Conservation (phyloP, 2,113 vertebrate genomes). For the Aphyosemion australe region DNA sequence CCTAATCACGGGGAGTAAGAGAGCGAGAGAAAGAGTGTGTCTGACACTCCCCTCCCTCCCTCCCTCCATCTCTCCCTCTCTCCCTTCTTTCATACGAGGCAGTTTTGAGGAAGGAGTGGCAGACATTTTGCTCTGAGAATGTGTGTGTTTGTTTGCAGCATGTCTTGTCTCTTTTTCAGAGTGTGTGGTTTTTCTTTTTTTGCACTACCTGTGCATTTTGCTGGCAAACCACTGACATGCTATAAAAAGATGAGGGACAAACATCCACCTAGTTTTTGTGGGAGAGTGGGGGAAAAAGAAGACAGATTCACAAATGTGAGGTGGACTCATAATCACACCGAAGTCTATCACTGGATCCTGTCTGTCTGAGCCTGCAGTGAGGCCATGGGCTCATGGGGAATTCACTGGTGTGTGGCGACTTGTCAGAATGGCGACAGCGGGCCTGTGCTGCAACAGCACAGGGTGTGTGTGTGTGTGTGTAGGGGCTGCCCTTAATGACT, state of each 20-base stretch:
- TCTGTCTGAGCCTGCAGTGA: conserved; percentile 64
- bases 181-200: conserved; percentile 38
- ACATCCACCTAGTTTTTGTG: conserved; percentile 40
- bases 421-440: conserved; percentile 81
- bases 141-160: conserved; percentile 21
- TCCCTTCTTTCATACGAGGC: conserved; percentile 83
- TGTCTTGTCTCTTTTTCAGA: conserved; percentile 30
- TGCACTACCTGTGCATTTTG: conserved; percentile 52
- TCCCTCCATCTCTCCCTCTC: conserved; percentile 51
- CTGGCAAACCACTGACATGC: conserved; percentile 55
- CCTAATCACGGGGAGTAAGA: conserved; percentile 86
- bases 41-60: conserved; percentile 75
- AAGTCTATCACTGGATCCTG: conserved; percentile 39
- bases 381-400: conserved; percentile 77
- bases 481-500: conserved; percentile 53
- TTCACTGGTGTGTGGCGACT: conserved; percentile 83
- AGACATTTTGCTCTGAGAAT: conserved; percentile 70
- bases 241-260: conserved; percentile 50
- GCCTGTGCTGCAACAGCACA: conserved; percentile 68
- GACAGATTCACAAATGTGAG: conserved; percentile 38
- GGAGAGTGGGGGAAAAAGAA: conserved; percentile 37
- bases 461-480: conserved; percentile 11
- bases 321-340: conserved; percentile 50
- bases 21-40: conserved; percentile 53
- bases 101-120: conserved; percentile 85